These are phyloP conservation scores for Heliconius eleuchia DNA, from an alignment of 1,140 invertebrate genomes.

Conservation along the genomic window DNA sequence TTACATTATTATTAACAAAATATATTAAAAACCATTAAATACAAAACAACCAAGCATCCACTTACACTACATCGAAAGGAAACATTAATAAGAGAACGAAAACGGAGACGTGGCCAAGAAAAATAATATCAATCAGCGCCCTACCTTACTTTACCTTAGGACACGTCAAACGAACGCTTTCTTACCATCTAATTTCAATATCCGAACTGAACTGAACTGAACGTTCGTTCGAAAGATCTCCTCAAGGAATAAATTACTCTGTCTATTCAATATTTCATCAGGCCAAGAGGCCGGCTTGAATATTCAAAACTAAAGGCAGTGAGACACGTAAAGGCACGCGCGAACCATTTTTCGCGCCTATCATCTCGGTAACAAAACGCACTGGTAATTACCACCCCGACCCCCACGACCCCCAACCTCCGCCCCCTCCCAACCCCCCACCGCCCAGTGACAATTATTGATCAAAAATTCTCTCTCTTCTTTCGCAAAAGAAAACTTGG, in stretches of 20 bases:
- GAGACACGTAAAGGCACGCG: conserved; percentile 78
- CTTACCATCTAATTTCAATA: conserved; percentile 80
- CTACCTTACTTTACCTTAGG: background rate
- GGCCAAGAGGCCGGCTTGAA: conserved; percentile 74
- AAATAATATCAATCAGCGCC: conserved; percentile 18
- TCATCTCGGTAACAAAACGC: conserved; percentile 80
- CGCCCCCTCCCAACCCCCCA: conserved; percentile 51
- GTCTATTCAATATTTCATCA: conserved; percentile 80
- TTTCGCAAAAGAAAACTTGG: conserved; percentile 81
- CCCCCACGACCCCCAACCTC: conserved; percentile 37
- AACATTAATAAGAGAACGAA: conserved; percentile 12
- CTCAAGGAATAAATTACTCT: conserved; percentile 76
- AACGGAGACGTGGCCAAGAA: conserved; percentile 14
- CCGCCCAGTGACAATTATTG: conserved; percentile 81
- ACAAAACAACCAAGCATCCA: background rate
- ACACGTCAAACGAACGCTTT: conserved; percentile 72
- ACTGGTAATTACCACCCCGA: conserved; percentile 76
- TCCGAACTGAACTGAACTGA: conserved; percentile 64
- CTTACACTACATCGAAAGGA: background rate
- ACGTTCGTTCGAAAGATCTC: conserved; percentile 68
- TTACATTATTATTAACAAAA: too few species aligned
- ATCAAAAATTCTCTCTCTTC: conserved; percentile 81
- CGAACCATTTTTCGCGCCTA: conserved; percentile 80
- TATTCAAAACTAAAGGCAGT: conserved; percentile 74
- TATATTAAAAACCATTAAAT: too few species aligned